Evolutionary conservation across 2,113 vertebrate genomes (phyloP), one percentile per base, ranked within the genome.

Genomic region (Ptychochromis oligacanthus): DNA sequence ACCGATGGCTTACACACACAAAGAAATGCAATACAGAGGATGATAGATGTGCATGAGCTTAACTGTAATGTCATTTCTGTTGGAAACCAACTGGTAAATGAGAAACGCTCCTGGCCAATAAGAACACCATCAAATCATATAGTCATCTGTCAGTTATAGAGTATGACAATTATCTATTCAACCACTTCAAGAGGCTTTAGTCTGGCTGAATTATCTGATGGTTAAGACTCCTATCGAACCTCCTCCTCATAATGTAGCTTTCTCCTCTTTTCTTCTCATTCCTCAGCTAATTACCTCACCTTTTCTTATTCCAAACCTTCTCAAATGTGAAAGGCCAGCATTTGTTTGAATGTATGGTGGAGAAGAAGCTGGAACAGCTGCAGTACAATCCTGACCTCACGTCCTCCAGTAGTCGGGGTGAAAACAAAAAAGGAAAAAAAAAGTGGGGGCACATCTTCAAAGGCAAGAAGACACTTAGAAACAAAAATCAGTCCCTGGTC

Each of bases 401-500:
- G 34, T 81, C 89, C 80, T 76, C 62, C 18, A 54, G 70, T 36
- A 80, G 74, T 26, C 11, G 1, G 58, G 26, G 61, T n/a, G n/a
- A 83, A 65, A 43, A 75, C 0, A 0, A 2, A 3, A 5, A 5
- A 11, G 2, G 4, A 67, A 24, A 61, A 72, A 72, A 81, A 86
- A 43, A 77, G 67, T 60, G 58, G 52, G 74, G 84, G 46, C 15
- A 49, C 61, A 18, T 86, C 79, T 91, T 83, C 60, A 85, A 89
- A 91, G 58, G 62, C 72, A 83, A 70, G 74, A 46, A 82, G 85
- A 87, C 81, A 78, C 82, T 82, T 70, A 17, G 79, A 91, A 87
- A 90, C 84, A 75, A 79, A 86, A 87, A 90, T 65, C 84, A 67
- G 84, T 88, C 83, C 61, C 84, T 92, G 86, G 86, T 87, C 83